Evolutionary conservation across 2,888 invertebrate genomes (phyloP), one percentile per base, ranked within the genome.

Genomic region (Meteorus colon): DNA sequence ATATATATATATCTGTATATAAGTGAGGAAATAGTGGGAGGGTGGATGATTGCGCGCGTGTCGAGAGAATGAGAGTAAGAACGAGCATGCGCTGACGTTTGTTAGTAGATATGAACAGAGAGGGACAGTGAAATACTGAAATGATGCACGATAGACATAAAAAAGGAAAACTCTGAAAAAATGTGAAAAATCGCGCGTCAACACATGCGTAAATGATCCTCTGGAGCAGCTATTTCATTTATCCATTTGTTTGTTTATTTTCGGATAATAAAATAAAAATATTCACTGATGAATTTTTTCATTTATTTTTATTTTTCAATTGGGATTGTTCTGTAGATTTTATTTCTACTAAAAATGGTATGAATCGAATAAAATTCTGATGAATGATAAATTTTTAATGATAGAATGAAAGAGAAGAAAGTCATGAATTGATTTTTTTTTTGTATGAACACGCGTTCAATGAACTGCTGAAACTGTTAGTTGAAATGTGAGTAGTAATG

Each of bases 11-110:
- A 6, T 48, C 16, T 75, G 51, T 59, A 48, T 71, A 29, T 73
- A 70, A 73, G 73, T 73, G 76, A 73, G 79, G 77, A 77, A 81
- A 84, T 81, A 81, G 79, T 79, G 83, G 78, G 80, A 80, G 81
- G 79, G 70, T 41, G 34, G 34, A 68, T 63, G 66, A 71, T 74
- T 34, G 24, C n/a, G 19, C 55, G 55, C 19, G 55, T 55, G 55
- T 24, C 19, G 2, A 19, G 5, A 19, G 19, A 55, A 55, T 55
- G 24, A 19, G 55, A 19, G 19, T 55, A 19, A 55, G 55, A n/a
- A 55, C 19, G 24, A 55, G 62, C 31, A 59, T 62, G 34, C 62
- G 48, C 41, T 59, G 19, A 45, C 29, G 16, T 37, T 34, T n/a
- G 14, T 63, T 3, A 55, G 55, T 31, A 24, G 55, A 74, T 62